These are phyloP conservation scores for Apantesis nais DNA, from an alignment of 2,888 invertebrate species.

Conservation along the genomic window DNA sequence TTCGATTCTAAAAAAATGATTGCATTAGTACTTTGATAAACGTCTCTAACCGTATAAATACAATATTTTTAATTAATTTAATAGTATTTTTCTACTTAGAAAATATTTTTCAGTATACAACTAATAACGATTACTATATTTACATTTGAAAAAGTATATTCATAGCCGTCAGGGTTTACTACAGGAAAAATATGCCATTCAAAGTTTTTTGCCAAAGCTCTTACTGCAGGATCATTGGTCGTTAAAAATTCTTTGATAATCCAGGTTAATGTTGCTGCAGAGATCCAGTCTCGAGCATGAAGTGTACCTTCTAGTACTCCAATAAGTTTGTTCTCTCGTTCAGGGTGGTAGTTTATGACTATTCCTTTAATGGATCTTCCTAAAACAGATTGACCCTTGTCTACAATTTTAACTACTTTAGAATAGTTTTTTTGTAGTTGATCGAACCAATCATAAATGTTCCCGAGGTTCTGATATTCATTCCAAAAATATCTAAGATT, in stretches of 20 bases:
- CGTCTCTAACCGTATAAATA: neutral
- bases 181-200: conserved; percentile 92
- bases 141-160: conserved; percentile 87
- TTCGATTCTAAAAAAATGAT: conserved; percentile 81
- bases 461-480: conserved; percentile 85
- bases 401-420: conserved; percentile 75
- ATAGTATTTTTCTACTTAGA: neutral
- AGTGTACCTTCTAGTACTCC: conserved; percentile 87
- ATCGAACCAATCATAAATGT: conserved; percentile 87
- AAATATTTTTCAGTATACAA: neutral
- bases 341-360: conserved; percentile 69
- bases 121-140: conserved; percentile 52
- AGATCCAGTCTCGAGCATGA: conserved; percentile 92
- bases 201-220: conserved; percentile 86
- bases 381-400: conserved; percentile 87
- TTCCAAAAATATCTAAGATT: conserved; percentile 80
- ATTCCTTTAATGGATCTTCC: conserved; percentile 86
- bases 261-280: conserved; percentile 88
- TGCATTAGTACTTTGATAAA: neutral
- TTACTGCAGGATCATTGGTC: conserved; percentile 81
- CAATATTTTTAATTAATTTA: neutral
- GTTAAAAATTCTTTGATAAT: conserved; percentile 89
- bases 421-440: conserved; percentile 80
- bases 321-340: conserved; percentile 62
- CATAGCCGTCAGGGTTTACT: conserved; percentile 91